Evolutionary conservation across 2,888 invertebrate genomes (phyloP), one percentile per base, ranked within the genome.

Genomic region (Erebia epiphron): DNA sequence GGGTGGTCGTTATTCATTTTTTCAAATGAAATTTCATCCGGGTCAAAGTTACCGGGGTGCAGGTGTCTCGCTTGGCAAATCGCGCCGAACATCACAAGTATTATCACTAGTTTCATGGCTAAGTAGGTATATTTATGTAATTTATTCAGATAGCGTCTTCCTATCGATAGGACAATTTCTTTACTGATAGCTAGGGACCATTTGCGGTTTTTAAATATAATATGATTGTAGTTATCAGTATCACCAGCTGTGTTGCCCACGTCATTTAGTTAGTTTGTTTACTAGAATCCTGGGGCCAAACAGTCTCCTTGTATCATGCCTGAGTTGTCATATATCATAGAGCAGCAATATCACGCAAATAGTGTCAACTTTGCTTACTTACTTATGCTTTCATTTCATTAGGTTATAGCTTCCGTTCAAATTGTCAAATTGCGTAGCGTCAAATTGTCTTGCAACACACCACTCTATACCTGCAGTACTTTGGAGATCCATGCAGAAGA

Each of bases 121-220:
- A 79, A 43, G 70, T 78, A 54, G 1, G 9, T 13, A 11, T 26
- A 57, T 14, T 52, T 16, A 13, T 13, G 0, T 57, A 13, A 56
- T 72, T 68, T 52, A 8, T 16, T 18, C 74, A 54, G 57, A 73
- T 67, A 56, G 63, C 69, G 46, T 73, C 57, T 52, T 52, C 16
- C 68, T 69, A 67, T 72, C 62, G 64, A 73, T 65, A 70, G 67
- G 63, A 43, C 69, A 70, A 75, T 75, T 72, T 75, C 71, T 76
- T 79, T 77, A 83, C 82, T 83, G 82, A 77, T 75, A 35, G 35
- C 35, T 35, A 66, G 70, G 70, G 61, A n/a, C 10, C 62, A 66
- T 67, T 70, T 60, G 66, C 72, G 72, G 60, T 81, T 85, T 87
- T 83, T 87, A 62, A 88, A 87, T 82, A 64, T 70, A 75, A 70